phyloP scores from a whole-genome alignment of 1,140 invertebrate genomes.

The Lordiphosa stackelbergi region DNA sequence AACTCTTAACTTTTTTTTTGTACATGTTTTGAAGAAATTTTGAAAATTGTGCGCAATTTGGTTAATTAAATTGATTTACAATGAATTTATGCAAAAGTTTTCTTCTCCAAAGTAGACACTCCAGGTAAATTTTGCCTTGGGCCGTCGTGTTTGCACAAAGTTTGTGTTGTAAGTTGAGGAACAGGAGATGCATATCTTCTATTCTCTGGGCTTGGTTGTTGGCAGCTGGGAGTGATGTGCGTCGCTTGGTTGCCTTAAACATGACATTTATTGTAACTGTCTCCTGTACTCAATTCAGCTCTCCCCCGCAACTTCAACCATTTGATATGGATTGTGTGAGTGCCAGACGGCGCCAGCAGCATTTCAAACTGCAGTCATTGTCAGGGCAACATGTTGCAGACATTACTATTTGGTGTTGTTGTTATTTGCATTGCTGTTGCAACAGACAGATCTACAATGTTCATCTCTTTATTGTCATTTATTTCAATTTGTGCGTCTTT shows the following conservation, averaged over 20 bases:
- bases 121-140: conserved; percentile 53
- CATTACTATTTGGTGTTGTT: conserved; percentile 21
- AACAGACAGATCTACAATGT: conserved; percentile 33
- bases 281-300: conserved; percentile 11
- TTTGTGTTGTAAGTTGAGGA: conserved; percentile 22
- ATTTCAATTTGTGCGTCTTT: conserved; percentile 70
- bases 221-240: conserved; percentile 57
- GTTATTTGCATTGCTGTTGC: conserved; percentile 16
- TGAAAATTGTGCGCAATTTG: conserved; percentile 10
- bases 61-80: conserved; percentile 2
- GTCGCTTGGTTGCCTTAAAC: conserved; percentile 63
- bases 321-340: conserved; percentile 66
- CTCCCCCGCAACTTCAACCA: conserved; percentile 32
- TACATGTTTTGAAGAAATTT: too few species aligned
- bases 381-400: conserved; percentile 70
- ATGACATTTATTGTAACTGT: conserved; percentile 75
- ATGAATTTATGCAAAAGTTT: conserved; percentile 52
- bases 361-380: conserved; percentile 55
- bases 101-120: conserved; percentile 12
- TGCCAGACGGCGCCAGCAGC: conserved; percentile 56
- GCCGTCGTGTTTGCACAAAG: conserved; percentile 51
- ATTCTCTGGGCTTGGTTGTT: conserved; percentile 3
- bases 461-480: conserved; percentile 50
- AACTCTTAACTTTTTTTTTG: too few species aligned
- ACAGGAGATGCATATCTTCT: conserved; percentile 25